These are phyloP conservation scores for Buphagus erythrorhynchus DNA, from an alignment of 2,797 vertebrate genomes.

Conservation along the genomic window DNA sequence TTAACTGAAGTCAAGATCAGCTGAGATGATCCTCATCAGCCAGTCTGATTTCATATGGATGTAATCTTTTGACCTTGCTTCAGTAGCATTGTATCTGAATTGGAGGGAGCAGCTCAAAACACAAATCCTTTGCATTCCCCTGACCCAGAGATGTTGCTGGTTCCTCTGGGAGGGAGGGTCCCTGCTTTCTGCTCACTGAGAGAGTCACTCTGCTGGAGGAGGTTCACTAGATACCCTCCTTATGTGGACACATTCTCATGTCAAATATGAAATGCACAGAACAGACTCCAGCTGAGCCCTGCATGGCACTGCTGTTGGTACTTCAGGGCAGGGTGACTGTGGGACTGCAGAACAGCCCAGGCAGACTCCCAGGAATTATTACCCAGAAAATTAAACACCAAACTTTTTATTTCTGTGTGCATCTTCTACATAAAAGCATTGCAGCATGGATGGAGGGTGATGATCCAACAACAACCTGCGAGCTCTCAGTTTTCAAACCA, in stretches of 20 bases:
- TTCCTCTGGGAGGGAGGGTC: background rate
- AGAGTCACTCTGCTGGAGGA: background rate
- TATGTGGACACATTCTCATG: no score
- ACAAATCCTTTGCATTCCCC: background rate
- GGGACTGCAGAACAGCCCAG: background rate
- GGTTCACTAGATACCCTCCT: background rate
- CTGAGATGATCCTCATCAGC: background rate
- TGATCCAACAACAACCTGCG: background rate
- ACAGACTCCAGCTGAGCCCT: background rate
- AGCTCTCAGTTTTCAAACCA: background rate
- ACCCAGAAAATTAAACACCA: background rate
- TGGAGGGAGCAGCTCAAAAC: background rate
- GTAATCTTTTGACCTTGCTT: background rate
- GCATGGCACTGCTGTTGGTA: background rate
- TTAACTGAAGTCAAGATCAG: background rate
- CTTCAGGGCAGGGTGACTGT: background rate
- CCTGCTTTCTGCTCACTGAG: background rate
- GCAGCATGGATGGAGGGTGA: background rate
- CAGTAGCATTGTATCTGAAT: background rate
- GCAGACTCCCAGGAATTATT: background rate
- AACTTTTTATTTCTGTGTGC: background rate
- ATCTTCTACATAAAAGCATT: accelerated
- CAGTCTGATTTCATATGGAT: background rate
- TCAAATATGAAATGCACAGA: background rate
- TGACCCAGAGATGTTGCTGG: background rate